phyloP scores from a whole-genome alignment of 2,888 invertebrate genomes.

The Hymenopus coronatus region DNA sequence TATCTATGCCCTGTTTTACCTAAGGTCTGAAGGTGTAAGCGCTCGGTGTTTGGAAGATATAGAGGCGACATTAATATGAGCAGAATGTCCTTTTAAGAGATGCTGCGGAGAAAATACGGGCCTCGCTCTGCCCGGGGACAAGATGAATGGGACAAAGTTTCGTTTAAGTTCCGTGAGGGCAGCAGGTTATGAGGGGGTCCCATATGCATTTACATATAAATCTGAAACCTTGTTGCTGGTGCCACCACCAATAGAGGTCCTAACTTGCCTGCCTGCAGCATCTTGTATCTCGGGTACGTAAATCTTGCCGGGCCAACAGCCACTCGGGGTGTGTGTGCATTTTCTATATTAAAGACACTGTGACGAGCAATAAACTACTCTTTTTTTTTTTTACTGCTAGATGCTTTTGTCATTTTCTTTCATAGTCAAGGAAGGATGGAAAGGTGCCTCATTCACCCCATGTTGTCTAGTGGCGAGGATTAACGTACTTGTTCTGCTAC shows the following conservation, averaged over 20 bases:
- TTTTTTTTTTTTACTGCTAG: too few species aligned
- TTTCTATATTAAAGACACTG: neutral
- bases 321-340: too few species aligned
- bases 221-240: neutral
- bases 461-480: too few species aligned
- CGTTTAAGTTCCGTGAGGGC: neutral
- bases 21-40: neutral
- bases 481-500: too few species aligned
- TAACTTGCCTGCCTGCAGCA: neutral
- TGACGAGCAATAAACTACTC: neutral
- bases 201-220: neutral
- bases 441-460: too few species aligned
- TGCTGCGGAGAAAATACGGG: neutral
- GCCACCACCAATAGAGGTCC: neutral
- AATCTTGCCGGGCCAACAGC: neutral
- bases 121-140: neutral
- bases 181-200: neutral
- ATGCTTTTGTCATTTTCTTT: too few species aligned
- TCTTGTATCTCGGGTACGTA: neutral
- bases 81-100: neutral
- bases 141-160: neutral
- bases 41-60: neutral
- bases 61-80: neutral
- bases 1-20: neutral
- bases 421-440: too few species aligned